Conservation (phyloP, 2,888 invertebrate genomes). For the Drosophila glabriapex region DNA sequence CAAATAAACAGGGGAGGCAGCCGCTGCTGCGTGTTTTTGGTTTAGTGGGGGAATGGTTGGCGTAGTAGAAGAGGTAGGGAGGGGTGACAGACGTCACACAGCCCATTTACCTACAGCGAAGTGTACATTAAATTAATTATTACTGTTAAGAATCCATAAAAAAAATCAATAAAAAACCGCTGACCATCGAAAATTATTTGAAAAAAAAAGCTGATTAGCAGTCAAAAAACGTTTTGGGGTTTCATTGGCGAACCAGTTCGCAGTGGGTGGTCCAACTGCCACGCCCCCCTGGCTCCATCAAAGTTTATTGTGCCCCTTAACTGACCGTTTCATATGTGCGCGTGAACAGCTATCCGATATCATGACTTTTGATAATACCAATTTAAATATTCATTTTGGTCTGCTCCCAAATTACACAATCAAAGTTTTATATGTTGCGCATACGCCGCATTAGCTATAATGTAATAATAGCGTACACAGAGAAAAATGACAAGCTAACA, state of each 20-base stretch:
- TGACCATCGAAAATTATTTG: slow-evolving; percentile 36
- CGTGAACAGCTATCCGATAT: slow-evolving; percentile 11
- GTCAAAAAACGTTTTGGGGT: slow-evolving; percentile 44
- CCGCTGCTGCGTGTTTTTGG: not conserved
- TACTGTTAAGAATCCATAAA: slow-evolving; percentile 79
- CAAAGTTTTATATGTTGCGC: slow-evolving; percentile 15
- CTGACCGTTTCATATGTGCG: slow-evolving; percentile 1
- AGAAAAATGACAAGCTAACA: not conserved
- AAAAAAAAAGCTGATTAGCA: slow-evolving; percentile 61
- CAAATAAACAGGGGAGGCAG: slow-evolving; percentile 35
- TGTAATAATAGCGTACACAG: not conserved
- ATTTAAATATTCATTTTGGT: slow-evolving; percentile 46
- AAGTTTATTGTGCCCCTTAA: slow-evolving; percentile 11
- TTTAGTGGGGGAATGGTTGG: not conserved
- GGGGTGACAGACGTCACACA: slow-evolving; percentile 46
- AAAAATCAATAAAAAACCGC: slow-evolving; percentile 65
- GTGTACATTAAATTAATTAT: slow-evolving; percentile 75
- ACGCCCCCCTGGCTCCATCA: slow-evolving; percentile 6
- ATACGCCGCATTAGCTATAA: slow-evolving; percentile 27
- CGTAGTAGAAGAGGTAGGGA: no score
- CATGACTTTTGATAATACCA: slow-evolving; percentile 29
- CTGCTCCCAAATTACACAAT: slow-evolving; percentile 39
- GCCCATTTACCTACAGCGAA: slow-evolving; percentile 76
- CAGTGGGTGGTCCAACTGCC: slow-evolving; percentile 40
- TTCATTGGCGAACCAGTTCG: not conserved